Evolutionary conservation across 2,113 vertebrate species (phyloP).

Genomic region (Oreochromis niloticus): DNA sequence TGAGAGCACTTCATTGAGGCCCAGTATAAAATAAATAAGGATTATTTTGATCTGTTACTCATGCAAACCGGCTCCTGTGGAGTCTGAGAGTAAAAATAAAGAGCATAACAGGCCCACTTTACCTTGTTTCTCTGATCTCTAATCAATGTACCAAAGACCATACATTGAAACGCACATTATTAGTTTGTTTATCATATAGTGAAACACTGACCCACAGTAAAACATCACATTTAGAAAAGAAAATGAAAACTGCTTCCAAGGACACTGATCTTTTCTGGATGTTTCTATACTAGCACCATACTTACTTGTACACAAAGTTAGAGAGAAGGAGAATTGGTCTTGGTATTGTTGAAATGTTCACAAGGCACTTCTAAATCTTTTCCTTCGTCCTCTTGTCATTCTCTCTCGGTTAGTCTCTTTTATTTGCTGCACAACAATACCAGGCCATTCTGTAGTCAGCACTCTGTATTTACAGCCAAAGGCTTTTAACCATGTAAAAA

Average conservation of each 20-base stretch:
- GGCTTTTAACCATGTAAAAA: conserved; percentile 59
- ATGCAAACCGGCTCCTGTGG: background rate
- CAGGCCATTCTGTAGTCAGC: conserved; percentile 39
- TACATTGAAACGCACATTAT: background rate
- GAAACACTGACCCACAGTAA: conserved; percentile 31
- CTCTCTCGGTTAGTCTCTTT: conserved; percentile 24
- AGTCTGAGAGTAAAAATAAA: background rate
- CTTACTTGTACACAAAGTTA: conserved; percentile 81
- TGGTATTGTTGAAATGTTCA: conserved; percentile 85
- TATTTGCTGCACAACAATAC: conserved; percentile 20
- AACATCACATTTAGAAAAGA: conserved; percentile 42
- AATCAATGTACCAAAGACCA: background rate
- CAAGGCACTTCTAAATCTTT: conserved; percentile 88
- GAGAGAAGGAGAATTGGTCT: conserved; percentile 73
- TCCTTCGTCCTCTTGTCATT: conserved; percentile 38
- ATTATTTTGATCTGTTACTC: background rate
- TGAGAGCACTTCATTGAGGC: background rate
- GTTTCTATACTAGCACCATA: conserved; percentile 79
- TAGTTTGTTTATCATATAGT: background rate
- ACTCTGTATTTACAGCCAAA: conserved; percentile 40
- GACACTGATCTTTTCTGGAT: conserved; percentile 18
- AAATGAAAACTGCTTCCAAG: conserved; percentile 20
- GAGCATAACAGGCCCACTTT: background rate
- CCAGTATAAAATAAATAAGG: background rate
- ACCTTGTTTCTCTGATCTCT: background rate